These are phyloP conservation scores for Ailuropoda melanoleuca DNA, from an alignment of 2,113 vertebrate genomes.

Conservation along the genomic window DNA sequence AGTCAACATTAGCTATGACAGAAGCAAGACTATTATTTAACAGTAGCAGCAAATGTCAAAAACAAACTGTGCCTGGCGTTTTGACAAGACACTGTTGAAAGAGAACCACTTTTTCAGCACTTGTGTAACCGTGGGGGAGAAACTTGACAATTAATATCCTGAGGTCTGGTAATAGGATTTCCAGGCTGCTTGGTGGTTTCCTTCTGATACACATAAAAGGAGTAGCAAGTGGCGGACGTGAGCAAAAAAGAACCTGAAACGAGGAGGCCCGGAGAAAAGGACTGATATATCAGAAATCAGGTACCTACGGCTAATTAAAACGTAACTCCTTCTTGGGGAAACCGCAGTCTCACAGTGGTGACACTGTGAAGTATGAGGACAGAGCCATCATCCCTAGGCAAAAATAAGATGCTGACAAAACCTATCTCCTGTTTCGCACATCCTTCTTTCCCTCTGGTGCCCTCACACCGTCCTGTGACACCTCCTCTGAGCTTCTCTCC, in stretches of 20 bases:
- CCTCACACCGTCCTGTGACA: neutral
- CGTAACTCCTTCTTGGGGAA: conserved; percentile 45
- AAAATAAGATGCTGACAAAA: conserved; percentile 53
- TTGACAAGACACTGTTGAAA: conserved; percentile 81
- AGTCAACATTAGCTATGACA: conserved; percentile 86
- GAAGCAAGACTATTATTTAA: conserved; percentile 87
- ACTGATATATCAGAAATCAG: conserved; percentile 28
- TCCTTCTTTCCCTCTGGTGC: neutral
- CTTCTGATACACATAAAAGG: conserved; percentile 58
- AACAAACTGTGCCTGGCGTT: conserved; percentile 83
- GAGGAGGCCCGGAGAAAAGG: conserved; percentile 34
- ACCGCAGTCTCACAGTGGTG: neutral
- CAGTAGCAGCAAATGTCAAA: conserved; percentile 86
- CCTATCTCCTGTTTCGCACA: neutral
- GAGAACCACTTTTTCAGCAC: conserved; percentile 78
- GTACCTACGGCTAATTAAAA: conserved; percentile 69
- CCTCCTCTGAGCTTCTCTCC: neutral
- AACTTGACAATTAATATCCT: conserved; percentile 79
- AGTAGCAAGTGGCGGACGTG: neutral
- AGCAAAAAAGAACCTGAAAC: conserved; percentile 14
- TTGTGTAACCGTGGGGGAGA: conserved; percentile 78
- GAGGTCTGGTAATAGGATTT: conserved; percentile 61
- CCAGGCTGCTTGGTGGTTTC: conserved; percentile 62
- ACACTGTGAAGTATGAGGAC: conserved; percentile 42
- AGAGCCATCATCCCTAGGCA: conserved; percentile 13